Percentiles rank a stretch among this genome's conserved stretches.
Evolutionary conservation across 1,140 invertebrate species (phyloP).

Genomic region (Drosophila triauraria): DNA sequence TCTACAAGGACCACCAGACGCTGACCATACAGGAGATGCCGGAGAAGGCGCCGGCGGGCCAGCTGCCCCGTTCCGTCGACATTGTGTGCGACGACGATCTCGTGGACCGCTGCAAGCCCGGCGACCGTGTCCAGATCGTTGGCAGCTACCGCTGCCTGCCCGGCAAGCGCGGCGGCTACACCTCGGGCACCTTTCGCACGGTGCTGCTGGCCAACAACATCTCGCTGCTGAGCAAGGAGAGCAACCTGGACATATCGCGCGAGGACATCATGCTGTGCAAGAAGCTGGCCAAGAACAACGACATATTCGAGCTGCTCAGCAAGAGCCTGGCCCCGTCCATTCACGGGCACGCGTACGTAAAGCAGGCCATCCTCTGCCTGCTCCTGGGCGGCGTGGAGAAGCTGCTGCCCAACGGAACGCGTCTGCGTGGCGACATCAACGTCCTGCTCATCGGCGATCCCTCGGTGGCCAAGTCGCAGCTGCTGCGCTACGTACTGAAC

Average conservation of each 20-base stretch:
- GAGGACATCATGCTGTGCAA: constrained; percentile 97
- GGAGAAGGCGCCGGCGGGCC: constrained; percentile 98
- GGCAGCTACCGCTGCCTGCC: constrained; percentile 98
- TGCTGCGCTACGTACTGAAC: constrained; percentile 96
- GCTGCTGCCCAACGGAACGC: constrained; percentile 96
- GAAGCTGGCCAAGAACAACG: constrained; percentile 91
- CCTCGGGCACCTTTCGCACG: constrained; percentile 97
- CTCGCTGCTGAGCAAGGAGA: constrained; percentile 95
- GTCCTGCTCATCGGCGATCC: constrained; percentile 99
- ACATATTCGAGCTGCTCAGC: constrained; percentile 96
- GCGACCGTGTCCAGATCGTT: constrained; percentile 97
- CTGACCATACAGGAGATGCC: constrained; percentile 99
- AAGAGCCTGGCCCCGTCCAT: constrained; percentile 99
- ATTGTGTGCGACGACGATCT: constrained; percentile 98
- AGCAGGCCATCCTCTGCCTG: constrained; percentile 98
- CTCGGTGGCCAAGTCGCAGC: constrained; percentile 99
- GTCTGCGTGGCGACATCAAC: constrained; percentile 99
- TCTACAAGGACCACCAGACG: constrained; percentile 99
- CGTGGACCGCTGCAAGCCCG: constrained; percentile 98
- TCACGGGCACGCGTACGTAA: constrained; percentile 98
- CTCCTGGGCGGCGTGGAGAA: constrained; percentile 98
- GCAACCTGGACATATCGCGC: constrained; percentile 91
- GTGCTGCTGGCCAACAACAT: constrained; percentile 98
- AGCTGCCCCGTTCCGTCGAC: constrained; percentile 97
- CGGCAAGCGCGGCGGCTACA: constrained; percentile 96